Base-by-base conservation (phyloP, 2,888 invertebrate genomes). In the Selenia dentaria region DNA sequence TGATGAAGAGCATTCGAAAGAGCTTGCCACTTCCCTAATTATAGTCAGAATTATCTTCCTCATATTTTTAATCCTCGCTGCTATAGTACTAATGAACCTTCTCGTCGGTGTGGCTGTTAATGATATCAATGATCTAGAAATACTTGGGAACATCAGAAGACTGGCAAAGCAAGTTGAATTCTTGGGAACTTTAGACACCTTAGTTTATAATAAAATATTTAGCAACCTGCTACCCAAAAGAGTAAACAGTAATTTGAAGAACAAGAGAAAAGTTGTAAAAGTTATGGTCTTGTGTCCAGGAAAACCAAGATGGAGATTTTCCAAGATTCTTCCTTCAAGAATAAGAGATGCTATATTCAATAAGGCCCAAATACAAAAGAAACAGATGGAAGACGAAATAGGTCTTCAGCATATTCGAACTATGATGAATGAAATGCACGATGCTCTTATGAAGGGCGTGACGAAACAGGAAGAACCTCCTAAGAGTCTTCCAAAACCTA, bases 61-160 rank as follows among this genome's bases (percentile, higher is more conserved):
- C 0, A 55, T 90, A 2, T 93, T 93, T 51, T 18, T 93, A 0
- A 76, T 93, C 16, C 60, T 92, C 46, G 92, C 92, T 24, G 89
- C 92, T 3, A 91, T 93, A 31, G 92, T 93, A 0, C 72, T 93
- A 8, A 92, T 93, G 92, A 93, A 93, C 62, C 70, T 93, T 28
- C 77, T 93, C 62, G 91, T 93, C 0, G 93, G 93, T 69, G 87
- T 93, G 8, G 92, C 93, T 8, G 93, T 93, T 0, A 93, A 91
- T 47, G 93, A 93, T 52, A 92, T 92, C 1, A 91, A 89, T 37
- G 91, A 90, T 52, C 75, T 93, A 45, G 92, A 92, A 75, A 69
- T 92, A 0, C 76, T 92, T 27, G 93, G 93, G 0, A 91, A 92
- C 47, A 91, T 92, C 10, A 80, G 88, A 46, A 76, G 92, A 50